Evolutionary conservation across 2,113 vertebrate species (phyloP), one percentile per base, ranked within the genome.

Genomic region (Amphilophus citrinellus): DNA sequence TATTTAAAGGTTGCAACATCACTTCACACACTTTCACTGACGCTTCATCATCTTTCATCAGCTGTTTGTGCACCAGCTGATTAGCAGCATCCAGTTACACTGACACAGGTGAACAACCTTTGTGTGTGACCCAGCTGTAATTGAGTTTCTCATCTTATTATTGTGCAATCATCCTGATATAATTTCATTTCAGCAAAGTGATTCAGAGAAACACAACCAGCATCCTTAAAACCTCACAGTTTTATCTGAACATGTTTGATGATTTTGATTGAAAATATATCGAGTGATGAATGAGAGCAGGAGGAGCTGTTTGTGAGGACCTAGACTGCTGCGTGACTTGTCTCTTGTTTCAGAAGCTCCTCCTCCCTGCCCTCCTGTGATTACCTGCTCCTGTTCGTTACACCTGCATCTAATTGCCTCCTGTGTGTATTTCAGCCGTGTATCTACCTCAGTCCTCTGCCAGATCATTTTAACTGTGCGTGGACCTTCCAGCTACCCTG

Each of bases 351-450:
- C 35, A 35, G 35, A 6, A 7, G 35, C 35, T 2, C 35, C 35
- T 35, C 35, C 35, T 7, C 35, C 35, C 35, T 35, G 6, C 35
- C 35, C 35, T 62, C 61, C 18, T 37, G 32, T 66, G 13, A 24
- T 24, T 37, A 22, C 10, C 62, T 22, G 35, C 35, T 7, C 24
- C 24, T 24, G 24, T 24, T 24, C 24, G 24, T 24, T 24, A 2
- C 24, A 24, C 20, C 62, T 42, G 35, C 35, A 65, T 14, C 62
- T 22, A 1, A 3, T 8, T 42, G 1, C 37, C 37, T 0, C 1
- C 62, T 0, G 2, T 0, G 3, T 65, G 37, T 42, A 0, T 7
- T 42, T 37, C 62, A 22, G 62, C 2, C 0, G 11, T 42, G 1
- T 42, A 0, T 22, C 20, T 37, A 9, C 13, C 35, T 22, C 35